Evolutionary conservation across 2,797 vertebrate genomes (phyloP), one percentile per base, ranked within the genome.

Genomic region (Silurus lanzhouensis): DNA sequence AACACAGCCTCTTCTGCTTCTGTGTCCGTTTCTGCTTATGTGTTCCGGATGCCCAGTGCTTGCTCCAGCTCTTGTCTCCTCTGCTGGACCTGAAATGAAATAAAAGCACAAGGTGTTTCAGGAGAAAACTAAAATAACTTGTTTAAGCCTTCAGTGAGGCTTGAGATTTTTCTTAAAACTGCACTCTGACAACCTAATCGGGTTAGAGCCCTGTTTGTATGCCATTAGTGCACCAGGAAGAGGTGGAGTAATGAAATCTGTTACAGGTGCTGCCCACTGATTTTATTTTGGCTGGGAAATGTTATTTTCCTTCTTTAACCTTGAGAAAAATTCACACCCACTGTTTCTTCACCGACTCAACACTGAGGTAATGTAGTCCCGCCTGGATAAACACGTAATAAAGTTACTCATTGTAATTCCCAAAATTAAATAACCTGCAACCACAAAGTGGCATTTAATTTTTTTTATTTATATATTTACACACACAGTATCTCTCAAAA

Each of bases 41-140:
- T 99, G 93, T 99, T 99, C 88, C 98, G 95, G 95, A 99, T 99
- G 60, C 98, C 98, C 74, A 99, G 95, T 38, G 98, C 98, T 93
- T 98, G 97, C 92, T 99, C 98, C 95, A 99, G 75, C 90, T 99
- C 98, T 95, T 99, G 98, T 83, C 98, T 93, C 90, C 98, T 94
- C 92, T 99, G 98, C 93, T 99, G 98, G 89, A 99, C 98, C 98
- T 99, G 92, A 79, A 89, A 74, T 5, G 1, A 15, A 76, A 55
- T 4, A 20, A 57, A 79, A 5, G 57, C 3, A 48, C 44, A 2
- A 17, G 0, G 31, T 15, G 52, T 38, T 57, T 77, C 60, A 76
- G 27, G 44, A 25, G 6, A 72, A 84, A 58, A 20, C 38, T 25
- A 0, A 61, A 82, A 20, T 44, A 46, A 61, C 3, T 44, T 13